Percentiles rank a stretch among this genome's conserved stretches.
These are phyloP conservation scores for Pseudochirops cupreus DNA, from an alignment of 2,797 vertebrate genomes.

Conservation along the genomic window DNA sequence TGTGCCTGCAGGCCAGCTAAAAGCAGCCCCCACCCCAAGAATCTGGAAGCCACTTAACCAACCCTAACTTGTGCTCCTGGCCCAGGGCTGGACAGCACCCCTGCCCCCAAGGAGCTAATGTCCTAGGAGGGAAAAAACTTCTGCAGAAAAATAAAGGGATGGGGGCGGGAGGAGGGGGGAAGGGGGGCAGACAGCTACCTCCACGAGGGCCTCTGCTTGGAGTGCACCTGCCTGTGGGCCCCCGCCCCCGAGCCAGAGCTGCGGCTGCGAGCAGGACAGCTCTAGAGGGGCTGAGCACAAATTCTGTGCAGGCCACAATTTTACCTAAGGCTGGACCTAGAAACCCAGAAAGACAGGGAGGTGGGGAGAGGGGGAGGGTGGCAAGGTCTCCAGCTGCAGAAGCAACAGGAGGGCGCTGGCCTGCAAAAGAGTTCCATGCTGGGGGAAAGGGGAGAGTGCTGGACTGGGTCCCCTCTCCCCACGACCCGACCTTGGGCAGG, in stretches of 20 bases:
- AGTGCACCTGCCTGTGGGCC: slow-evolving; percentile 79
- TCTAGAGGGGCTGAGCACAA: slow-evolving; percentile 80
- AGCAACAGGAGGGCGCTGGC: neutral
- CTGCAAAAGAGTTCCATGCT: no score
- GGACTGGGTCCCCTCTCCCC: no score
- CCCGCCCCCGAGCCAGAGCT: slow-evolving; percentile 78
- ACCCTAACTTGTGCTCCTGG: no score
- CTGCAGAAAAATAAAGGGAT: neutral
- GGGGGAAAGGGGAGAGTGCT: neutral
- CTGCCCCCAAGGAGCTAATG: neutral
- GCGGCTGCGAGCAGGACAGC: slow-evolving; percentile 76
- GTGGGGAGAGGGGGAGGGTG: slow-evolving; percentile 72
- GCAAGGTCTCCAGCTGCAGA: slow-evolving; percentile 16
- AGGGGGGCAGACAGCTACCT: slow-evolving; percentile 59
- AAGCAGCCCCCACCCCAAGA: neutral
- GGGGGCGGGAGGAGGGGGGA: slow-evolving; percentile 41
- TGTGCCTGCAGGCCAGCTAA: no score
- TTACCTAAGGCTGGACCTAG: slow-evolving; percentile 69
- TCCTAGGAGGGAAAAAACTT: neutral
- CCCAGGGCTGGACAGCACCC: neutral
- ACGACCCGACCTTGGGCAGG: no score
- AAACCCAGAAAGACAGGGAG: slow-evolving; percentile 80
- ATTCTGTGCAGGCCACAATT: slow-evolving; percentile 58
- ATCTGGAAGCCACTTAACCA: neutral
- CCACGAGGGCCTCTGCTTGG: slow-evolving; percentile 76